These are phyloP conservation scores for Coccyzus lansbergi DNA, from an alignment of 2,797 vertebrate species.

Conservation along the genomic window DNA sequence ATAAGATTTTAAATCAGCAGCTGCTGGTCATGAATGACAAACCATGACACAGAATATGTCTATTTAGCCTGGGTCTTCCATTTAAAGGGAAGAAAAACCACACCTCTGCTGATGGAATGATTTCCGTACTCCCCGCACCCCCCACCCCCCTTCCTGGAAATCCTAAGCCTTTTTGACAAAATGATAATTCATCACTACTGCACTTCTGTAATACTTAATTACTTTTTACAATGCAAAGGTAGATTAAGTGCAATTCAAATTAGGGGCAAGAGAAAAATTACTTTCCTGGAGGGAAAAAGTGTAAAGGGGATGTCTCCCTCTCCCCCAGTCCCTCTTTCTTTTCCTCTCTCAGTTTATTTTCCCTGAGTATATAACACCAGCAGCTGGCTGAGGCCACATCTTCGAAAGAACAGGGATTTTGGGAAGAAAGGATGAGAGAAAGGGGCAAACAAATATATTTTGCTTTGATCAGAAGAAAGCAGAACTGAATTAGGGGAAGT, in stretches of 20 bases:
- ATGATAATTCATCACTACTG: neutral
- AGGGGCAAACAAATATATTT: neutral
- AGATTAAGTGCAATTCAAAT: neutral
- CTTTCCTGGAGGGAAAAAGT: neutral
- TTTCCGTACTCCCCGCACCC: neutral
- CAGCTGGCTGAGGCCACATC: slow-evolving; percentile 3
- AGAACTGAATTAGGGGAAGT: neutral
- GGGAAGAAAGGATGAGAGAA: neutral
- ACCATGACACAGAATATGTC: neutral
- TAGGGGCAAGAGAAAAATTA: neutral
- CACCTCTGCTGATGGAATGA: neutral
- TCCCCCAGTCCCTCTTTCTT: accelerated
- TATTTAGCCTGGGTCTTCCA: neutral
- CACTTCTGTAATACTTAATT: neutral
- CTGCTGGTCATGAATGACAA: slow-evolving; percentile 34
- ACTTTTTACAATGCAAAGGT: neutral
- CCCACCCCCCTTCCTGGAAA: too few relatives aligned
- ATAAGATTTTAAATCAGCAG: neutral
- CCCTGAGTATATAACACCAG: neutral
- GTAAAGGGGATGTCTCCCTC: neutral
- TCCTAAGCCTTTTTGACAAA: neutral
- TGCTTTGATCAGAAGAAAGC: neutral
- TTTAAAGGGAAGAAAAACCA: neutral
- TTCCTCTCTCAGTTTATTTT: neutral
- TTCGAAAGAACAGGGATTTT: neutral